These are phyloP conservation scores for Lutraria lutraria DNA, from an alignment of 2,888 invertebrate species.

Conservation along the genomic window DNA sequence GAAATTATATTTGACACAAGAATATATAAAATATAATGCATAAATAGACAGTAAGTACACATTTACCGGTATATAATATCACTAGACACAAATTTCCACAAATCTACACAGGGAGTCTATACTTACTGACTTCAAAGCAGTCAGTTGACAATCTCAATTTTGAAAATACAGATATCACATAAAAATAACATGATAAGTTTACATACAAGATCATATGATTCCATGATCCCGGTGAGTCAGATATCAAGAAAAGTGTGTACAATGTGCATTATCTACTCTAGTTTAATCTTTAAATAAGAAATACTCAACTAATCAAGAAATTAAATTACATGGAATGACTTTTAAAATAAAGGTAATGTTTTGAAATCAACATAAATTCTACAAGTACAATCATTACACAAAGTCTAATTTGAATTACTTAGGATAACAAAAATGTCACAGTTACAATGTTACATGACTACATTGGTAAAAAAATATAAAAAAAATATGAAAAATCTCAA, in stretches of 20 bases:
- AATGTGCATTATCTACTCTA: background rate
- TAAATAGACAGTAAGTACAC: too few species aligned
- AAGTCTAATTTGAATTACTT: background rate
- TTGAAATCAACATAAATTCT: background rate
- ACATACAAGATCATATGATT: too few species aligned
- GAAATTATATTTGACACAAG: too few species aligned
- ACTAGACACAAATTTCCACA: too few species aligned
- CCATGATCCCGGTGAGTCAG: too few species aligned
- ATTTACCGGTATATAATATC: too few species aligned
- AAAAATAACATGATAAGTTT: background rate
- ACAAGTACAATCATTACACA: background rate
- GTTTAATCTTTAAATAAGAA: background rate
- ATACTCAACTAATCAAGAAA: background rate
- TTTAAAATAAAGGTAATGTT: constrained; percentile 2
- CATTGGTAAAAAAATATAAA: background rate
- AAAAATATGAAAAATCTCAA: background rate
- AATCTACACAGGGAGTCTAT: too few species aligned
- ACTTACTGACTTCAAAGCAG: too few species aligned
- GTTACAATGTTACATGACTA: background rate
- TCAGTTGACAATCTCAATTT: too few species aligned
- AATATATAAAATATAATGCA: too few species aligned
- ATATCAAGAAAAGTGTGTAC: background rate
- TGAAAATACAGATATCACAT: too few species aligned
- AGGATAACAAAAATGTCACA: background rate
- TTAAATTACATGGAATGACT: background rate